Evolutionary conservation across 1,140 invertebrate species (phyloP), one percentile per base, ranked within the genome.

Genomic region (Trachymyrmex cornetzi): DNA sequence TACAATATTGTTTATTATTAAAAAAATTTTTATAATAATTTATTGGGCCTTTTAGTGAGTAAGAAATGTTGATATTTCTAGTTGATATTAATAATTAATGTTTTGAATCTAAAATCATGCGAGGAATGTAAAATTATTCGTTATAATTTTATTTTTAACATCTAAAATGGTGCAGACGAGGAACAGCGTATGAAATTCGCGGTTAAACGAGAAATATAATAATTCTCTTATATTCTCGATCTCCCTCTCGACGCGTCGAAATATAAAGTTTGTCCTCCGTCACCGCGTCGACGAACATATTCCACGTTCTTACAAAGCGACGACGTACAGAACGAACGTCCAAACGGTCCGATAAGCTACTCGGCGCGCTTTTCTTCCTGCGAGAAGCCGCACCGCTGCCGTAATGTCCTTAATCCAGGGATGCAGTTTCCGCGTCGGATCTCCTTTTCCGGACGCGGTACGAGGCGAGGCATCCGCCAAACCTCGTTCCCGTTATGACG

Each of bases 381-480:
- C 27, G 69, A 79, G 61, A 69, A 87, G 48, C 79, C 57, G 66
- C 59, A 19, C 4, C 24, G 27, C 24, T 14, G 66, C 66, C 66
- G 71, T 90, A 90, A 89, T 87, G 88, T 79, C 64, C 85, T 90
- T 90, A 90, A 90, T 90, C 85, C 89, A 22, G 72, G 24, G 57
- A 75, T 44, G 71, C 72, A 87, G 89, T 84, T 86, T 82, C 77
- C 66, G 34, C 16, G 24, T 38, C n/a, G 80, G 63, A 85, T 90
- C 79, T 90, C 69, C 67, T 85, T 90, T 77, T 71, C 81, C 77
- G 77, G 67, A 55, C 75, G 75, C 48, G 74, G 50, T 79, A 85
- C 86, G 88, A 87, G 66, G 53, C 66, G 53, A 34, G 24, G 27
- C 55, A 19, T 86, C 85, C 75, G 57, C 69, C 88, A 57, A 90